These are phyloP conservation scores for Marcusenius ussheri DNA, from an alignment of 2,113 vertebrate species.

Conservation along the genomic window DNA sequence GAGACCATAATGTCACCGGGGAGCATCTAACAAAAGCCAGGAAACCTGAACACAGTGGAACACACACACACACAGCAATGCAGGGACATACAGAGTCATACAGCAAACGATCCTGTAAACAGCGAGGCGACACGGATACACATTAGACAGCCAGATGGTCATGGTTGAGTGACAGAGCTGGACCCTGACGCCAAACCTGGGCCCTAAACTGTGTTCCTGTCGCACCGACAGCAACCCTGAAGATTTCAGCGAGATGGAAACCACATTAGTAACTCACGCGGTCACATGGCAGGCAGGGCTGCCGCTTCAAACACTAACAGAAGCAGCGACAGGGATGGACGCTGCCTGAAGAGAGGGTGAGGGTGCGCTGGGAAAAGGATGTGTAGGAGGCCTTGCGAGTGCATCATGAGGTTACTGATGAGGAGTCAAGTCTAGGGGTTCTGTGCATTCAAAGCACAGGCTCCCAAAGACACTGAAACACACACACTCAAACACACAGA, in stretches of 20 bases:
- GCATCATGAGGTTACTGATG: background rate
- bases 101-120: background rate
- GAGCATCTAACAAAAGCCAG: background rate
- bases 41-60: background rate
- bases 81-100: background rate
- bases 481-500: slow-evolving; percentile 22
- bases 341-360: background rate
- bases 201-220: background rate
- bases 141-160: background rate
- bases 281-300: background rate
- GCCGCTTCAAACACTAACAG: background rate
- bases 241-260: background rate
- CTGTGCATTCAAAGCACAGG: background rate
- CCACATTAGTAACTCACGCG: background rate
- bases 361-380: background rate
- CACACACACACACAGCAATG: background rate
- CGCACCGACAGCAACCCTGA: background rate
- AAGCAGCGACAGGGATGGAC: background rate
- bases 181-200: background rate
- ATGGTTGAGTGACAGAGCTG: background rate
- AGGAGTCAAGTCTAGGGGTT: background rate
- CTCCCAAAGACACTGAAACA: background rate
- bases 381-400: no score
- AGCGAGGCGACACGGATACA: background rate
- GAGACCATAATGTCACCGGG: background rate